Conservation (phyloP, 2,113 vertebrate species). For the Anguilla rostrata region DNA sequence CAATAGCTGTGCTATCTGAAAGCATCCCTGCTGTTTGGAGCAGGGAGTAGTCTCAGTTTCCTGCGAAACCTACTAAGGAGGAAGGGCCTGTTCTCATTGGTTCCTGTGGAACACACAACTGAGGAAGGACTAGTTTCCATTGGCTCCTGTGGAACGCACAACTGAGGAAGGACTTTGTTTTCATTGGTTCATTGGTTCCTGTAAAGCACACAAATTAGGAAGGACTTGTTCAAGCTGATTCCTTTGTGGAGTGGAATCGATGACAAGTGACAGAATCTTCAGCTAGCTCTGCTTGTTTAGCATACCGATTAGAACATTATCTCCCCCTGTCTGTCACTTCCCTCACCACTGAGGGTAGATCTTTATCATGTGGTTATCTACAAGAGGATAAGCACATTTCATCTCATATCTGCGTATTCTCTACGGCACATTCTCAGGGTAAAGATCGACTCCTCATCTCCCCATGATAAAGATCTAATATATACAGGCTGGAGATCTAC, state of each 20-base stretch:
- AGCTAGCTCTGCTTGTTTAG: no score
- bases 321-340: neutral
- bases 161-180: neutral
- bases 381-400: neutral
- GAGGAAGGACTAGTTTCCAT: neutral
- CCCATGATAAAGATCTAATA: no score
- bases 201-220: neutral
- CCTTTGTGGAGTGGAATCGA: neutral
- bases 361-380: neutral
- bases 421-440: neutral
- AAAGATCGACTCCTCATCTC: neutral
- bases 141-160: neutral
- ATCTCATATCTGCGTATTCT: neutral
- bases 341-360: neutral
- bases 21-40: neutral
- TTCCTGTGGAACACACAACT: neutral
- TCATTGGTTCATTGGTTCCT: neutral
- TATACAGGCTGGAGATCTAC: no score
- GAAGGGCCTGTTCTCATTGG: neutral
- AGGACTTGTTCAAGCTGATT: neutral
- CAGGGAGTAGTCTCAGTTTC: neutral
- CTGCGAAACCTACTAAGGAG: neutral
- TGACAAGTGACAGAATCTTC: no score
- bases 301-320: neutral
- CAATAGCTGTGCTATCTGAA: neutral